phyloP scores from a whole-genome alignment of 2,113 vertebrate genomes.

The Tragelaphus strepsiceros region DNA sequence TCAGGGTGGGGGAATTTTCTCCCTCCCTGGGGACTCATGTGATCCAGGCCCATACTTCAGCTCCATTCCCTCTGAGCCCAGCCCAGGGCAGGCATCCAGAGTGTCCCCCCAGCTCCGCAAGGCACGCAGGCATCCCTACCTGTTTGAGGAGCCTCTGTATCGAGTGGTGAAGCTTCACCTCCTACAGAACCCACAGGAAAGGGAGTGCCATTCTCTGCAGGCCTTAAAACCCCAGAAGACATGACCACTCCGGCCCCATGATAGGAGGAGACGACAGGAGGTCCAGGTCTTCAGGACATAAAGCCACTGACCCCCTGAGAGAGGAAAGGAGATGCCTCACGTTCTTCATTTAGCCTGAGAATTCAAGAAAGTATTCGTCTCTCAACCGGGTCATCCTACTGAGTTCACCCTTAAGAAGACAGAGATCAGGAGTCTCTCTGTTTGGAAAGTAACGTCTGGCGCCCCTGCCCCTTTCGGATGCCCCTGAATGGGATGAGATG shows the following conservation, averaged over 20 bases:
- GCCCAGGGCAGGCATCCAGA: fast-evolving
- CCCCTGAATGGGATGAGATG: no score
- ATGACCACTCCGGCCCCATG: neutral
- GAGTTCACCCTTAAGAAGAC: neutral
- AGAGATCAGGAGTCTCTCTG: neutral
- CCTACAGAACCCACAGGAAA: neutral
- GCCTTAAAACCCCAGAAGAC: neutral
- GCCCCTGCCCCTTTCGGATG: neutral
- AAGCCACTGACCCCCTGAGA: neutral
- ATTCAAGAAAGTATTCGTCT: neutral
- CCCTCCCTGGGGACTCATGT: neutral
- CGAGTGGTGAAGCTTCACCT: neutral
- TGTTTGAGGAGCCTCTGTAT: neutral
- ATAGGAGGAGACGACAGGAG: neutral
- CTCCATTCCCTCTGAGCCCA: fast-evolving
- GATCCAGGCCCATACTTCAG: neutral
- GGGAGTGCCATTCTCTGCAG: neutral
- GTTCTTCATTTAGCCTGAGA: neutral
- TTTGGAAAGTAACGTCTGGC: neutral
- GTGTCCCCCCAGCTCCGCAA: fast-evolving
- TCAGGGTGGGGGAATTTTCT: neutral
- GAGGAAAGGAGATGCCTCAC: neutral
- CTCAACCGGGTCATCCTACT: neutral
- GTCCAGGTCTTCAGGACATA: neutral
- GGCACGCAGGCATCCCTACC: neutral